Evolutionary conservation across 1,140 invertebrate species (phyloP).

Genomic region (Pseudomyrmex gracilis): DNA sequence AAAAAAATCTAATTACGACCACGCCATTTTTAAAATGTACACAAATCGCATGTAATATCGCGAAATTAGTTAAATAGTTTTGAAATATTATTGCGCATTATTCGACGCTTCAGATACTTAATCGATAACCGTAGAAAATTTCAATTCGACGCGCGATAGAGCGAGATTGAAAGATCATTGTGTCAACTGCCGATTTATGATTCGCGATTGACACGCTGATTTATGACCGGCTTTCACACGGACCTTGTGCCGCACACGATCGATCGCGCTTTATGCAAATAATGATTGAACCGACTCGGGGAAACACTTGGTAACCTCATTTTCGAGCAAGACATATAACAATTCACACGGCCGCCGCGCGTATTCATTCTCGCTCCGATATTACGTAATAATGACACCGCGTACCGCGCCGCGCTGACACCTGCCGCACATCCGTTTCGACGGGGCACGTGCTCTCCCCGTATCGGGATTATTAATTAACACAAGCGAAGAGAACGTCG

Average conservation of each 20-base stretch:
- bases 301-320: not conserved
- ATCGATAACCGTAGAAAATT: too few species aligned
- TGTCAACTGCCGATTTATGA: not conserved
- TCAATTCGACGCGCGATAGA: not conserved
- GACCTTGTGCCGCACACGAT: not conserved
- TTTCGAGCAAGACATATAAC: not conserved
- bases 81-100: not conserved
- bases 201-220: not conserved
- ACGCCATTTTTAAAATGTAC: too few species aligned
- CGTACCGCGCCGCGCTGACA: not conserved
- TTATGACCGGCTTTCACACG: not conserved
- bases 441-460: conserved; percentile 24
- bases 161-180: not conserved
- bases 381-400: conserved; percentile 55
- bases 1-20: too few species aligned
- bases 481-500: not conserved
- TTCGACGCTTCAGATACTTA: too few species aligned
- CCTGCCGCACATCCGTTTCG: not conserved
- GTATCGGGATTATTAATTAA: not conserved
- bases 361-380: conserved; percentile 6
- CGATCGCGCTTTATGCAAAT: conserved; percentile 10
- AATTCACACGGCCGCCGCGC: conserved; percentile 4
- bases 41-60: not conserved
- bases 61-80: not conserved
- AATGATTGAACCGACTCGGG: not conserved